Conservation (phyloP, 2,113 vertebrate genomes). For the Gnathonemus longibarbis region DNA sequence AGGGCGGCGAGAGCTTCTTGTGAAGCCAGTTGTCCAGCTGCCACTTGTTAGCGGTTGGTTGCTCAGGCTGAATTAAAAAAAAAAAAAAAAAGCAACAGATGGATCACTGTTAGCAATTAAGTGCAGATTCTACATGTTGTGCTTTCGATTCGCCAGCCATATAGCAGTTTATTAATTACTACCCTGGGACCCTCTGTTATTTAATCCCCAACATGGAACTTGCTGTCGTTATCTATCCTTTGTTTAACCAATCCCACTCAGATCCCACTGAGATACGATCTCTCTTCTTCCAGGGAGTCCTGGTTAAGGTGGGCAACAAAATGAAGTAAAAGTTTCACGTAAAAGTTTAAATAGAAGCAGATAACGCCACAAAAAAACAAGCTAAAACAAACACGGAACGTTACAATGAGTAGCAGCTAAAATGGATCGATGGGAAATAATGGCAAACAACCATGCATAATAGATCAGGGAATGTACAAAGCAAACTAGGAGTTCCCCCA, state of each 20-base stretch:
- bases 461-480: neutral
- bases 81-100: slow-evolving; percentile 1
- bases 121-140: neutral
- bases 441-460: neutral
- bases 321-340: neutral
- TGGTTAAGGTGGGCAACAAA: neutral
- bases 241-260: neutral
- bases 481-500: neutral
- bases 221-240: neutral
- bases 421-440: neutral
- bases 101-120: neutral
- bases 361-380: neutral
- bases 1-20: slow-evolving; percentile 87
- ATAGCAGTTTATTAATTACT: neutral
- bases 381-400: neutral
- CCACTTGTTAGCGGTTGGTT: slow-evolving; percentile 90
- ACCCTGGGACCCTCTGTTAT: neutral
- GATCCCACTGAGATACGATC: neutral
- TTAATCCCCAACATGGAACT: neutral
- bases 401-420: neutral
- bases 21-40: slow-evolving; percentile 97
- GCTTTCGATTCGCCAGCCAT: neutral
- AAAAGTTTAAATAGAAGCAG: neutral
- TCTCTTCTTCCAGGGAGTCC: neutral
- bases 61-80: slow-evolving; percentile 72